Conservation (phyloP, 1,140 invertebrate species). For the Fopius arisanus region DNA sequence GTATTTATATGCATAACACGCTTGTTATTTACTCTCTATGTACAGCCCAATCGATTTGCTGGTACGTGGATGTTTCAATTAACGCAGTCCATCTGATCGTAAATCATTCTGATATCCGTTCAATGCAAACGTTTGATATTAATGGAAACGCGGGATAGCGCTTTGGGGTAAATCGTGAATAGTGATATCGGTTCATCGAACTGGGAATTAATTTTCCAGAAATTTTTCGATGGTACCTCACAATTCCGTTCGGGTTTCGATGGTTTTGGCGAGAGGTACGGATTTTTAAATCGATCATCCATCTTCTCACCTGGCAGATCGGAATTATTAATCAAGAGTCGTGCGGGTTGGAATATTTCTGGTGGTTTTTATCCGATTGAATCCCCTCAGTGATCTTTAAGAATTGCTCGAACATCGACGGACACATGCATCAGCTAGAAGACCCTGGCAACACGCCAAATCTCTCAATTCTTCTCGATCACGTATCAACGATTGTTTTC, state of each 20-base stretch:
- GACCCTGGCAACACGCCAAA: constrained; percentile 1
- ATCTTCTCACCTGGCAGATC: too few relatives aligned
- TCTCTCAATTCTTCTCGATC: constrained; percentile 9
- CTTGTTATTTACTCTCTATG: not conserved
- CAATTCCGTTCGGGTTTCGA: too few relatives aligned
- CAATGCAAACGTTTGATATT: not conserved
- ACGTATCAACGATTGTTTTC: constrained; percentile 20
- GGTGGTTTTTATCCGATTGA: too few relatives aligned
- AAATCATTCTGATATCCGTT: not conserved
- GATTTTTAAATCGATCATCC: too few relatives aligned
- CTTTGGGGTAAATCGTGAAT: not conserved
- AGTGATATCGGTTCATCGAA: not conserved
- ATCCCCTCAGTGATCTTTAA: not conserved
- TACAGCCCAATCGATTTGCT: not conserved
- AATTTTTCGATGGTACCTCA: too few relatives aligned
- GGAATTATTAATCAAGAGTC: too few relatives aligned
- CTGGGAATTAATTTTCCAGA: not conserved
- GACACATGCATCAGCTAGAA: too few relatives aligned
- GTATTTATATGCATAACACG: not conserved
- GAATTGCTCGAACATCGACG: not conserved
- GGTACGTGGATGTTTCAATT: not conserved
- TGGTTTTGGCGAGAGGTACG: too few relatives aligned
- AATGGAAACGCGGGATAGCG: not conserved
- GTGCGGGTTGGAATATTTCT: too few relatives aligned
- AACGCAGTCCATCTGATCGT: not conserved